Evolutionary conservation across 2,797 vertebrate genomes (phyloP).

Genomic region (Gobio occitaniae): DNA sequence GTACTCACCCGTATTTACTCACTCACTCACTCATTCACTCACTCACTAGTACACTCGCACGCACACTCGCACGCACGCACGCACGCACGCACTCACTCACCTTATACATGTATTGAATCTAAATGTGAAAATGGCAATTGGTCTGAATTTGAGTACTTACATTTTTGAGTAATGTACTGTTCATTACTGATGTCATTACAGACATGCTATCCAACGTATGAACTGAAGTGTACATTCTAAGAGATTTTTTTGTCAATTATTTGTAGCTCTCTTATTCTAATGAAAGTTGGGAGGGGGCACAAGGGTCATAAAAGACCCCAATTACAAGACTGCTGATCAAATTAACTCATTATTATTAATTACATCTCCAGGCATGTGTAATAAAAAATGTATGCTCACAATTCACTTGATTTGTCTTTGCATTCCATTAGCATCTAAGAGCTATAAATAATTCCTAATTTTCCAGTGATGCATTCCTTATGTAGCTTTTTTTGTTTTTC

Average conservation of each 20-base stretch:
- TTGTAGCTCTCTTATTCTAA: neutral
- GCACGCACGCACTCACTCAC: neutral
- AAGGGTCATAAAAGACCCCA: slow-evolving; percentile 25
- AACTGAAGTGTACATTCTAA: neutral
- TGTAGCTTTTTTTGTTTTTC: neutral
- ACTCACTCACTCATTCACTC: no score
- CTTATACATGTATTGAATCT: neutral
- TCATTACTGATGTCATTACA: neutral
- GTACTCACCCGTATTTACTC: no score
- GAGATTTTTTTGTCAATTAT: neutral
- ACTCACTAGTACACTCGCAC: no score
- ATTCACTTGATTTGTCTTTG: slow-evolving; percentile 33
- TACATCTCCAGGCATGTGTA: slow-evolving; percentile 27
- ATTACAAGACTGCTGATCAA: slow-evolving; percentile 36
- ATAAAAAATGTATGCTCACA: slow-evolving; percentile 32
- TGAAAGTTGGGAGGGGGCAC: slow-evolving; percentile 1
- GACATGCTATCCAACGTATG: neutral
- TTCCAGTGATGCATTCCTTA: neutral
- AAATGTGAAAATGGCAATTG: neutral
- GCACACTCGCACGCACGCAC: no score
- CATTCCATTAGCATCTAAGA: slow-evolving; percentile 18
- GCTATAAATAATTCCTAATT: slow-evolving; percentile 35
- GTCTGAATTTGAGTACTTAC: neutral
- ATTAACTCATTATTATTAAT: slow-evolving; percentile 44
- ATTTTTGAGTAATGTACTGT: neutral